phyloP scores from a whole-genome alignment of 2,888 invertebrate genomes.

The Lasioglossum vierecki region DNA sequence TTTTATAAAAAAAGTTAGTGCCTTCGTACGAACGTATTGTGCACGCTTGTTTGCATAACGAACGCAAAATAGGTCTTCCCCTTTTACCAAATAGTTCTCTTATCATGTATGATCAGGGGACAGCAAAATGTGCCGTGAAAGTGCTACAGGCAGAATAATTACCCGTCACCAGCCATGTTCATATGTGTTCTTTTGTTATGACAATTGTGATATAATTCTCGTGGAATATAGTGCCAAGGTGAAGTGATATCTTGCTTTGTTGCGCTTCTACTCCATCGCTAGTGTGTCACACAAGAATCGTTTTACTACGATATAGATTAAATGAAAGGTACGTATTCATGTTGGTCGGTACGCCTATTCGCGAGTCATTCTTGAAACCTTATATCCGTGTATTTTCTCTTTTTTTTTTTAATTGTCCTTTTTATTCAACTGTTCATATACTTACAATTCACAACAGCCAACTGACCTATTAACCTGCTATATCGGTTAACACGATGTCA shows the following conservation, averaged over 20 bases:
- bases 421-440: constrained; percentile 16
- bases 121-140: constrained; percentile 76
- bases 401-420: constrained; percentile 20
- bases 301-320: constrained; percentile 67
- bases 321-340: constrained; percentile 76
- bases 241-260: constrained; percentile 63
- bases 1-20: constrained; percentile 71
- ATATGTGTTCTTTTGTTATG: constrained; percentile 76
- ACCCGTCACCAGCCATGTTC: constrained; percentile 75
- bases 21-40: constrained; percentile 63
- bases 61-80: constrained; percentile 48
- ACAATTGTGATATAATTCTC: constrained; percentile 75
- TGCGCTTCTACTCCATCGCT: constrained; percentile 36
- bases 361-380: constrained; percentile 52
- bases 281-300: constrained; percentile 43
- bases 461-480: constrained; percentile 60
- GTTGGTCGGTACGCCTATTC: constrained; percentile 43
- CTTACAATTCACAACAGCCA: constrained; percentile 25
- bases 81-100: constrained; percentile 44
- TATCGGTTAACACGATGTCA: constrained; percentile 52
- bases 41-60: constrained; percentile 39
- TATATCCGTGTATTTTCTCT: constrained; percentile 36
- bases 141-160: constrained; percentile 70
- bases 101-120: constrained; percentile 71
- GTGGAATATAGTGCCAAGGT: constrained; percentile 65